These are phyloP conservation scores for Dysmachus trigonus DNA, from an alignment of 2,888 invertebrate genomes.

Conservation along the genomic window DNA sequence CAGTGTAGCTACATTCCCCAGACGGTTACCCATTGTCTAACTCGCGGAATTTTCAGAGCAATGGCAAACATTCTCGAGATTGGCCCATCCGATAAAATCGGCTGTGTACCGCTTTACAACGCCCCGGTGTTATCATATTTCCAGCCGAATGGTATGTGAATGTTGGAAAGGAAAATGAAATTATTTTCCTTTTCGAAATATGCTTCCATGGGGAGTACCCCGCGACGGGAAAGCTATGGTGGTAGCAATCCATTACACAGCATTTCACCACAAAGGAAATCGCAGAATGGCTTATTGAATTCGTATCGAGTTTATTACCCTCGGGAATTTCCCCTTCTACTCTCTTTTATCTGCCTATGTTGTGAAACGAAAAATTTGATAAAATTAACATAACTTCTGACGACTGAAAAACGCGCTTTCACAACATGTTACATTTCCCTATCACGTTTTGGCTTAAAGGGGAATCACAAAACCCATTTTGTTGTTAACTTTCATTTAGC, in stretches of 20 bases:
- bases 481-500: not conserved
- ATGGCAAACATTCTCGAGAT: not conserved
- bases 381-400: conserved; percentile 3
- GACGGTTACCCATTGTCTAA: not conserved
- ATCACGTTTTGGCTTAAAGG: not conserved
- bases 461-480: not conserved
- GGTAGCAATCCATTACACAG: not conserved
- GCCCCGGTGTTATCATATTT: not conserved
- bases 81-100: not conserved
- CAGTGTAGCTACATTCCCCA: not conserved
- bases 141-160: not conserved
- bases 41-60: not conserved
- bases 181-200: not conserved
- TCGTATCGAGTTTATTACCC: not conserved
- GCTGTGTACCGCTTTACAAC: not conserved
- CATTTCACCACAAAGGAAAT: not conserved
- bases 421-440: not conserved
- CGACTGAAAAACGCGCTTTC: not conserved
- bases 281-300: conserved; percentile 6
- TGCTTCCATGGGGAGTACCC: not conserved
- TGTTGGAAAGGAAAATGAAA: not conserved
- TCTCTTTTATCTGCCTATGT: not conserved
- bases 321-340: not conserved
- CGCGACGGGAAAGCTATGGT: not conserved
- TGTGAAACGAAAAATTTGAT: not conserved